These are phyloP conservation scores for Chauna torquata DNA, from an alignment of 2,113 vertebrate genomes.

Conservation along the genomic window DNA sequence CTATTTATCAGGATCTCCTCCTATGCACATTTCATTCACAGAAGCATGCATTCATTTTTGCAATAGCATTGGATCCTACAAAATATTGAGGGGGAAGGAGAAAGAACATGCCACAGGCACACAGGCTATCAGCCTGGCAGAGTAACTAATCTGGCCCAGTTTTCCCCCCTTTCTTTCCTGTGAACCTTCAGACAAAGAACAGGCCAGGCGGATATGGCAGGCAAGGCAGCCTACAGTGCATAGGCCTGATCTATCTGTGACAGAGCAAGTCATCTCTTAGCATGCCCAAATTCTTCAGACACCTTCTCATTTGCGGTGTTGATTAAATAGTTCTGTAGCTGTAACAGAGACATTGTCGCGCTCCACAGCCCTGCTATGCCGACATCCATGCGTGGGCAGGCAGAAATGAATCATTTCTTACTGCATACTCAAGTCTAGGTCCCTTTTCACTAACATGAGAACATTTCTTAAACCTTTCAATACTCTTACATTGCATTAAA, in stretches of 20 bases:
- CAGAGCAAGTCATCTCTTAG: neutral
- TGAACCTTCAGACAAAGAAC: neutral
- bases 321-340: constrained; percentile 12
- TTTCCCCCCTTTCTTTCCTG: neutral
- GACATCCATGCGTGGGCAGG: neutral
- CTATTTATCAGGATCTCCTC: neutral
- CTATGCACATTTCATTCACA: neutral
- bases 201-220: neutral
- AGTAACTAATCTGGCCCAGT: neutral
- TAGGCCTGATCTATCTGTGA: neutral
- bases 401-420: neutral
- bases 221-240: neutral
- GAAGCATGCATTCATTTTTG: neutral
- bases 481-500: neutral
- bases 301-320: constrained; percentile 9
- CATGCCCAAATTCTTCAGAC: neutral
- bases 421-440: neutral
- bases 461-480: neutral
- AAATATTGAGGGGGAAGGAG: neutral
- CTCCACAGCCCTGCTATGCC: neutral
- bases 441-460: neutral
- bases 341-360: neutral
- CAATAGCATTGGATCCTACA: neutral
- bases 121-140: neutral
- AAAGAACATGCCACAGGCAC: neutral